Percentiles rank a stretch among this genome's conserved stretches.
phyloP scores from a whole-genome alignment of 2,888 invertebrate genomes.

The Parnassius mnemosyne region DNA sequence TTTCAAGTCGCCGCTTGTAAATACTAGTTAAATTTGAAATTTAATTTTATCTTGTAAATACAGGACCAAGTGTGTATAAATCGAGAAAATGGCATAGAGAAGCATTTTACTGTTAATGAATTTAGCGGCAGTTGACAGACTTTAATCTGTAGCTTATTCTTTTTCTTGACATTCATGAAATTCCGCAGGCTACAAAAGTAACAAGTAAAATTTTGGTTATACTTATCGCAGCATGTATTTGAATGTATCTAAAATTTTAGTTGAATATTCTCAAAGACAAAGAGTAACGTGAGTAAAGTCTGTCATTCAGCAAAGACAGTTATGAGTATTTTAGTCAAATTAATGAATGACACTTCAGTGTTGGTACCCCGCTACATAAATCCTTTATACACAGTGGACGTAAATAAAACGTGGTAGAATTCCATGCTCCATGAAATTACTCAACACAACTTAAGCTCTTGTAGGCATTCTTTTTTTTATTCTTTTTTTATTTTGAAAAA shows the following conservation, averaged over 20 bases:
- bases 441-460: too few species aligned
- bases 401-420: too few species aligned
- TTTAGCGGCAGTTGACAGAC: constrained; percentile 34
- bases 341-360: constrained; percentile 66
- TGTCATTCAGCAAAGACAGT: constrained; percentile 32
- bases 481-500: too few species aligned
- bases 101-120: constrained; percentile 49
- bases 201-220: too few species aligned
- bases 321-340: constrained; percentile 55
- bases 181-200: too few species aligned
- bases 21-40: constrained; percentile 72
- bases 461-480: too few species aligned
- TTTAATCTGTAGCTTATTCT: constrained; percentile 21
- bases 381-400: background rate
- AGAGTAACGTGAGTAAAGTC: constrained; percentile 19
- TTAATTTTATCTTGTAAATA: constrained; percentile 66
- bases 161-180: too few species aligned
- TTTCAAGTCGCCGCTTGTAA: constrained; percentile 46
- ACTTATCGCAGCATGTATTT: too few species aligned
- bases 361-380: constrained; percentile 60
- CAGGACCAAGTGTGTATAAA: constrained; percentile 65
- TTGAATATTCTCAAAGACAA: too few species aligned
- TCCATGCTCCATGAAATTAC: too few species aligned
- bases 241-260: too few species aligned
- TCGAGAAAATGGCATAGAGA: constrained; percentile 41